Base-by-base conservation (phyloP, 2,888 invertebrate species). In the Cyaniris semiargus region DNA sequence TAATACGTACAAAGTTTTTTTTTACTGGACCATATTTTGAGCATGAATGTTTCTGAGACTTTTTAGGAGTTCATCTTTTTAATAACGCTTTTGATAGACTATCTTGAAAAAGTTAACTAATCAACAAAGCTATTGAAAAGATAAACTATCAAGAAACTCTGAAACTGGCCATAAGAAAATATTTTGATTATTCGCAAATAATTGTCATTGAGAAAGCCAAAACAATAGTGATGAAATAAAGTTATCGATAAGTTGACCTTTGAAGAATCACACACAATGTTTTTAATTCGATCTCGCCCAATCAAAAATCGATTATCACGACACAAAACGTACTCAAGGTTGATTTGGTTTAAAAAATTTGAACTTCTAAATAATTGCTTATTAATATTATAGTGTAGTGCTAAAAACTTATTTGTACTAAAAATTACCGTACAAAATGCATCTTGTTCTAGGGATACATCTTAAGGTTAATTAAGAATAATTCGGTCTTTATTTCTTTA, bases 221-320 rank as follows among this genome's bases (percentile, higher is more conserved):
- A 60, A 60, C 23, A 60, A 60, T 60, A 60, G 60, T 60, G 23
- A 60, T 21, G 23, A 3, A 60, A 60, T 13, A 60, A 8, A 23
- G 60, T 60, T 60, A 60, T 60, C 60, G 60, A 60, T 60, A 60
- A 23, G 21, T n/a, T 60, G 23, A 60, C 60, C 60, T 60, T 60
- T 23, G 23, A 23, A 10, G 23, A 60, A 60, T 53, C 1, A 53
- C 13, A 48, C 15, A 53, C 21, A 60, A 23, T 60, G 60, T 60
- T 60, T 60, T 60, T 60, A 23, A 60, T 13, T 60, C 60, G 60
- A 60, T 60, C 60, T 13, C 10, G 60, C 58, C 21, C 8, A 60
- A 23, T 60, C 13, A 23, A 23, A 18, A 60, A 60, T 60, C 60
- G 8, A 60, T 58, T 58, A 58, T 23, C 60, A 60, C 60, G 60